Percentiles rank a stretch among this genome's conserved stretches.
Conservation (phyloP, 2,113 vertebrate genomes). For the Percopsis transmontana region DNA sequence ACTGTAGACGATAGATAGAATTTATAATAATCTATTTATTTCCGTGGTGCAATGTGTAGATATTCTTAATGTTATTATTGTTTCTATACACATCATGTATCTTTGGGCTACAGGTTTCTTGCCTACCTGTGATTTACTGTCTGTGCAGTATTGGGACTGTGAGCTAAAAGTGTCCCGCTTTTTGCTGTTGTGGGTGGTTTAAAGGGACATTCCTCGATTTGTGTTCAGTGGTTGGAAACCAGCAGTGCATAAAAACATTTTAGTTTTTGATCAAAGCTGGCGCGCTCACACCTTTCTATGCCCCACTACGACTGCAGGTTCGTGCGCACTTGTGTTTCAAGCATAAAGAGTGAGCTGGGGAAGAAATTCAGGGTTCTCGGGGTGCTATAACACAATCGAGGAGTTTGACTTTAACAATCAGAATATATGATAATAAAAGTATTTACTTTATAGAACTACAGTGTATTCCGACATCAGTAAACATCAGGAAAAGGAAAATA, state of each 20-base stretch:
- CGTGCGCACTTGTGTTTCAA: too few relatives aligned
- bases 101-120: slow-evolving; percentile 38
- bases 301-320: too few relatives aligned
- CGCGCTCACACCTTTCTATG: too few relatives aligned
- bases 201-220: neutral
- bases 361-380: too few relatives aligned
- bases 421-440: neutral
- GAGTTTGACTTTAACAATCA: too few relatives aligned
- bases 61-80: slow-evolving; percentile 61
- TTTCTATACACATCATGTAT: slow-evolving; percentile 56
- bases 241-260: too few relatives aligned
- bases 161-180: slow-evolving; percentile 25
- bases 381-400: too few relatives aligned
- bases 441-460: too few relatives aligned
- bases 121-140: slow-evolving; percentile 34
- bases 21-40: slow-evolving; percentile 71
- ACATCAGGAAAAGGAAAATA: neutral
- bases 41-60: slow-evolving; percentile 63
- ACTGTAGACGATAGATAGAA: slow-evolving; percentile 55
- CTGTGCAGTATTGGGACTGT: slow-evolving; percentile 32
- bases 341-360: too few relatives aligned
- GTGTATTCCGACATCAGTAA: neutral
- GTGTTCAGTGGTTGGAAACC: neutral
- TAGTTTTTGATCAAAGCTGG: too few relatives aligned
- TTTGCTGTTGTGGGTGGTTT: slow-evolving; percentile 33